Evolutionary conservation across 2,888 invertebrate species (phyloP).

Genomic region (Drosophila aldrichi): DNA sequence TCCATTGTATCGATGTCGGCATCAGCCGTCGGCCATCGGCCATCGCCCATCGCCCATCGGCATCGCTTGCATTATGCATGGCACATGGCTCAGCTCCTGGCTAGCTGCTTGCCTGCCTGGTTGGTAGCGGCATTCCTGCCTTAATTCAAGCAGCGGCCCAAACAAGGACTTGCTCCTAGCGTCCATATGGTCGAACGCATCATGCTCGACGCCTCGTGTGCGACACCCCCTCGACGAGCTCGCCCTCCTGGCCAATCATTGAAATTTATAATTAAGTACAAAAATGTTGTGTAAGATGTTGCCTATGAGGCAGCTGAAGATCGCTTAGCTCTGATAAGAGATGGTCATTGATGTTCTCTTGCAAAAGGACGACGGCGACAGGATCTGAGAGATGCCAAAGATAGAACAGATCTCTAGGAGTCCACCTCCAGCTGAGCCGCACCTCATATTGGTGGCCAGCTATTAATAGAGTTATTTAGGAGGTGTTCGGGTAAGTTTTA

Average conservation of each 20-base stretch:
- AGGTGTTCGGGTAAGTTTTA: neutral
- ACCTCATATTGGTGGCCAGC: neutral
- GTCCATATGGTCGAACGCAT: constrained; percentile 58
- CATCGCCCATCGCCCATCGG: constrained; percentile 2
- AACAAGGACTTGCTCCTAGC: constrained; percentile 71
- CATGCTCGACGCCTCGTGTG: neutral
- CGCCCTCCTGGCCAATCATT: constrained; percentile 53
- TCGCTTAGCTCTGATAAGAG: constrained; percentile 35
- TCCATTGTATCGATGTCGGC: constrained; percentile 64
- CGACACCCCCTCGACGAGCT: neutral
- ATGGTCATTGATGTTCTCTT: constrained; percentile 4
- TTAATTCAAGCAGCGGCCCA: constrained; percentile 72
- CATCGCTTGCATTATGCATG: constrained; percentile 72
- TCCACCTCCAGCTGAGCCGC: no score
- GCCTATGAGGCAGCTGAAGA: constrained; percentile 29
- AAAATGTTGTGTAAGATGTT: constrained; percentile 61
- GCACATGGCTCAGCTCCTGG: constrained; percentile 41
- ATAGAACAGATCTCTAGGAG: constrained; percentile 12
- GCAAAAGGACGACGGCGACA: constrained; percentile 11
- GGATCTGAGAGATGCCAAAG: constrained; percentile 44
- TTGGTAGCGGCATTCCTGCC: constrained; percentile 76
- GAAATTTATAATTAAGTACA: constrained; percentile 77
- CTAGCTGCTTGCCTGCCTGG: constrained; percentile 6
- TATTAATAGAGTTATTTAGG: constrained; percentile 2
- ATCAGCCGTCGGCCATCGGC: constrained; percentile 3